Evolutionary conservation across 2,888 invertebrate species (phyloP).

Genomic region (Patella ulyssiponensis): DNA sequence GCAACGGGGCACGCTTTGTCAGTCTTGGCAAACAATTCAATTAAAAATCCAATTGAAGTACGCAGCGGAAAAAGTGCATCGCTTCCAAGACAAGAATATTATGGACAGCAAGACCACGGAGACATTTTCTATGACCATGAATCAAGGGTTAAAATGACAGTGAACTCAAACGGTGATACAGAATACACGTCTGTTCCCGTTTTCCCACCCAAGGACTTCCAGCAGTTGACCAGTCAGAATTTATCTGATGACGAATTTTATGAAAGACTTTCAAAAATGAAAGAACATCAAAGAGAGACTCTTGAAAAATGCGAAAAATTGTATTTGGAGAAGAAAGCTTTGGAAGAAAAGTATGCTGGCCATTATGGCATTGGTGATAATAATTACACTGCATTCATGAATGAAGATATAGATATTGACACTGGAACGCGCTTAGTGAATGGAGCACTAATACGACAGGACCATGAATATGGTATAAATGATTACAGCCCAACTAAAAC

Average conservation of each 20-base stretch:
- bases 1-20: constrained; percentile 68
- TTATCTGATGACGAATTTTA: constrained; percentile 68
- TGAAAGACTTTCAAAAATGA: constrained; percentile 60
- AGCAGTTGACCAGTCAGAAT: constrained; percentile 39
- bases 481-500: not conserved
- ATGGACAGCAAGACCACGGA: constrained; percentile 27
- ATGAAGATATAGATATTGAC: not conserved
- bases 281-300: constrained; percentile 67
- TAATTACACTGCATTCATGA: not conserved
- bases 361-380: not conserved
- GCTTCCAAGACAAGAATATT: constrained; percentile 37
- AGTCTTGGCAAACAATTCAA: constrained; percentile 65
- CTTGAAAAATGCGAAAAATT: constrained; percentile 64
- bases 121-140: constrained; percentile 42
- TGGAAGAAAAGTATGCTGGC: constrained; percentile 8
- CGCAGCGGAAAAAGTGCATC: constrained; percentile 55
- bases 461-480: constrained; percentile 3
- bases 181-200: constrained; percentile 36
- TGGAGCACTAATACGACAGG: not conserved
- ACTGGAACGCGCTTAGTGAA: constrained; percentile 6
- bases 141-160: constrained; percentile 39
- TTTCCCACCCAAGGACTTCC: constrained; percentile 24
- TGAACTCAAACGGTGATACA: constrained; percentile 25
- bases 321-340: constrained; percentile 59
- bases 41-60: constrained; percentile 64